Base-by-base conservation (phyloP, 1,140 invertebrate genomes). In the Drosophila auraria region DNA sequence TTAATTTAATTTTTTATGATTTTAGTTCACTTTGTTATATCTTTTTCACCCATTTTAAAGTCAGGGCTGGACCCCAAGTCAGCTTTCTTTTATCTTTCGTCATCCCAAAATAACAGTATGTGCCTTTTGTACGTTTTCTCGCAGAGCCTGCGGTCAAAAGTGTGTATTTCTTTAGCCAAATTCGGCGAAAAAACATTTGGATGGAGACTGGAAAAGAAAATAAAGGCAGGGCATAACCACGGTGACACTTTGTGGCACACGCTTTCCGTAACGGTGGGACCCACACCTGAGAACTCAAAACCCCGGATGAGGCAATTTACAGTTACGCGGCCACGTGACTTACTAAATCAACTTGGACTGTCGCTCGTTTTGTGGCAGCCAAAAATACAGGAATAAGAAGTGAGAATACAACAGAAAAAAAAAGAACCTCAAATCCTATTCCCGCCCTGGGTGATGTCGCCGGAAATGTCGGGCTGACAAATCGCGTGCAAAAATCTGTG, bases 381-480 rank as follows among this genome's bases (percentile, higher is more conserved):
- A 80, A 78, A 80, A 80, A 79, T 71, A 82, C 53, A 70, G 45
- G 44, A 75, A 64, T 75, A 68, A 61, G 68, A 73, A 60, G 69
- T 53, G 54, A 58, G 14, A 56, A 56, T n/a, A 9, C 2, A 72
- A 73, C 53, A 57, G 44, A 72, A 59, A 51, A 44, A 73, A 44
- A 58, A 38, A 23, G 25, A 45, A 33, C 53, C 69, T 78, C 58
- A 60, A 74, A 71, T 71, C 75, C 75, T 71, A 78, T 80, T 74
- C 76, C 77, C 62, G 58, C 42, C 58, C 63, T 25, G 65, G 68
- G 50, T 62, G 82, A 73, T 71, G 74, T 84, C 58, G 74, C 76
- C 83, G 74, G 61, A 92, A 90, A 90, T 90, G 89, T 92, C 90
- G 89, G 75, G 62, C 87, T 92, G 90, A 92, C 86, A 91, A 91